phyloP scores from a whole-genome alignment of 2,888 invertebrate genomes.

The Helleia helle region DNA sequence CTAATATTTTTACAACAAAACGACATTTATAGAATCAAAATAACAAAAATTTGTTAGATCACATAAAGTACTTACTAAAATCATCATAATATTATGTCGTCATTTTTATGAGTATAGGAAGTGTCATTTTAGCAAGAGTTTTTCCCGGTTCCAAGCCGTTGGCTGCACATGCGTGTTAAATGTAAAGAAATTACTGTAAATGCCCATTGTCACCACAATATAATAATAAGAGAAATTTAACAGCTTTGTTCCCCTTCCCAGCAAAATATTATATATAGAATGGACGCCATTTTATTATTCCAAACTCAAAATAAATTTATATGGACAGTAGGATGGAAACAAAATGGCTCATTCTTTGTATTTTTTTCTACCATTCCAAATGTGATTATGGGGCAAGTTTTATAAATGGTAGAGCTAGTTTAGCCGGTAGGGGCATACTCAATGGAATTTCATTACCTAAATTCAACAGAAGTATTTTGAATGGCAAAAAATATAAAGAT shows the following conservation, averaged over 20 bases:
- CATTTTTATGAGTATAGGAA: too few species aligned
- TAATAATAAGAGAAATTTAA: slow-evolving; percentile 37
- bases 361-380: slow-evolving; percentile 26
- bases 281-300: slow-evolving; percentile 22
- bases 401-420: slow-evolving; percentile 21
- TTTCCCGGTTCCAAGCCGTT: slow-evolving; percentile 29
- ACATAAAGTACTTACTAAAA: too few species aligned
- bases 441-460: slow-evolving; percentile 26
- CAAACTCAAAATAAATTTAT: slow-evolving; percentile 18
- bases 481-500: slow-evolving; percentile 24
- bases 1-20: too few species aligned
- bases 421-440: slow-evolving; percentile 6
- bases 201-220: slow-evolving; percentile 34
- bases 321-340: slow-evolving; percentile 21
- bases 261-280: slow-evolving; percentile 35
- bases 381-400: slow-evolving; percentile 13
- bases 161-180: slow-evolving; percentile 29
- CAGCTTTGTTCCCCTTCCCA: slow-evolving; percentile 41
- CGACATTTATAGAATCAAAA: too few species aligned
- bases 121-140: slow-evolving; percentile 15
- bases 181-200: slow-evolving; percentile 34
- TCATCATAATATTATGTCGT: too few species aligned
- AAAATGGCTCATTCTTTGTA: slow-evolving; percentile 16
- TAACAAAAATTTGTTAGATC: too few species aligned
- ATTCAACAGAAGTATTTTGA: slow-evolving; percentile 24